Evolutionary conservation across 2,113 vertebrate species (phyloP), one percentile per base, ranked within the genome.

Genomic region (Podilymbus podiceps): DNA sequence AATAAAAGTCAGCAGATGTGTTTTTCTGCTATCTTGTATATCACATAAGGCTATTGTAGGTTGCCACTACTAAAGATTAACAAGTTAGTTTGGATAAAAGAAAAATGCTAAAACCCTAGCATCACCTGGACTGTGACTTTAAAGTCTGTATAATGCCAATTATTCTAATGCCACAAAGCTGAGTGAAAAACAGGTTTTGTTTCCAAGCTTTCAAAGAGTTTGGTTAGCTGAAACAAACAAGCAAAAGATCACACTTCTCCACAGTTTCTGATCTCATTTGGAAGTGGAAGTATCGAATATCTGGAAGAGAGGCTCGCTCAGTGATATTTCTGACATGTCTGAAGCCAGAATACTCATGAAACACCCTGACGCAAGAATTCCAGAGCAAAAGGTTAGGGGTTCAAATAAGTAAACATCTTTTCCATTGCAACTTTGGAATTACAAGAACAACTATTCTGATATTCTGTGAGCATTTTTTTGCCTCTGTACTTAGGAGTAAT

Each of bases 261-360:
- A 89, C 78, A 91, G 31, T 88, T 83, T 90, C 92, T 72, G 76
- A 63, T 75, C 91, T 95, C 81, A 52, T 73, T 6, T 93, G 83
- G 87, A 97, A 95, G 89, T 40, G 82, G 87, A 97, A 97, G 85
- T 91, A 97, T 96, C 93, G 94, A 94, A 76, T 96, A 89, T 86
- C 92, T 89, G 66, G 40, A 66, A 90, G 58, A 77, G 69, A 96
- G 21, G 42, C 83, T 71, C 42, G 84, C 64, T 88, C 85, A 77
- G 72, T 84, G 60, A 74, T 77, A 90, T 64, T 92, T 92, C 83
- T 97, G 81, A 82, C 86, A 63, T 52, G 66, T 63, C 72, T 81
- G 77, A 94, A 83, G 75, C 80, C 58, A 86, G 92, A 84, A 94
- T 56, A 77, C 76, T 91, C 77, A 69, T 33, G 20, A 85, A 94